phyloP scores from a whole-genome alignment of 2,888 invertebrate genomes.

The Thecophora atra region DNA sequence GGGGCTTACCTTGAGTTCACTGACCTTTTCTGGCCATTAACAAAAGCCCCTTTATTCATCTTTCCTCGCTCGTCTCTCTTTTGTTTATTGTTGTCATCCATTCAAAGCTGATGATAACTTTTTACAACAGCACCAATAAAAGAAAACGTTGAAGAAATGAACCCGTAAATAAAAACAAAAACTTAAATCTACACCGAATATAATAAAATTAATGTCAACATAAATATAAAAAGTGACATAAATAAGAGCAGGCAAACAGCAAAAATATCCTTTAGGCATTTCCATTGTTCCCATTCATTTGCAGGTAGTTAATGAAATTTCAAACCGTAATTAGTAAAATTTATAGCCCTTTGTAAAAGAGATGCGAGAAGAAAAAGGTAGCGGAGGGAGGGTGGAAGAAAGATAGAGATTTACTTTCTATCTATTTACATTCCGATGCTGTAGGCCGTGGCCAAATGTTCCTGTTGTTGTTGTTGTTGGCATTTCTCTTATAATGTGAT shows the following conservation, averaged over 20 bases:
- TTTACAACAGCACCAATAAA: too few species aligned
- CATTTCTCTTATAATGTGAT: slow-evolving; percentile 16
- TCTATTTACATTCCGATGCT: slow-evolving; percentile 2
- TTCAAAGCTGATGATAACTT: too few species aligned
- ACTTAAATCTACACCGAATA: too few species aligned
- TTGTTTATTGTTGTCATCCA: too few species aligned
- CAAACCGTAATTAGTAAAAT: slow-evolving; percentile 4
- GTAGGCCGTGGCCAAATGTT: slow-evolving; percentile 10
- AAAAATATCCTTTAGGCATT: slow-evolving; percentile 18
- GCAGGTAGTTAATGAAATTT: slow-evolving; percentile 24
- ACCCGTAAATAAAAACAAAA: too few species aligned
- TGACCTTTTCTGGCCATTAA: too few species aligned
- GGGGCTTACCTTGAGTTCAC: too few species aligned
- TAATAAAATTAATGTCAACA: too few species aligned
- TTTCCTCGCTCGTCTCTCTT: too few species aligned
- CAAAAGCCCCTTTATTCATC: too few species aligned
- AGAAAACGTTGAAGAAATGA: too few species aligned
- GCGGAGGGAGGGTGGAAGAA: too few species aligned
- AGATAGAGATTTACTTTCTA: background rate
- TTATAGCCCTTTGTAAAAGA: background rate
- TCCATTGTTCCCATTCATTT: slow-evolving; percentile 14
- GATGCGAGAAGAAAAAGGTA: background rate
- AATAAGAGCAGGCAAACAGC: background rate
- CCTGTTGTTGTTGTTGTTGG: slow-evolving; percentile 24
- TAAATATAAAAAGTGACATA: background rate